Base-by-base conservation (phyloP, 2,113 vertebrate species). In the Campylorhamphus procurvoides region DNA sequence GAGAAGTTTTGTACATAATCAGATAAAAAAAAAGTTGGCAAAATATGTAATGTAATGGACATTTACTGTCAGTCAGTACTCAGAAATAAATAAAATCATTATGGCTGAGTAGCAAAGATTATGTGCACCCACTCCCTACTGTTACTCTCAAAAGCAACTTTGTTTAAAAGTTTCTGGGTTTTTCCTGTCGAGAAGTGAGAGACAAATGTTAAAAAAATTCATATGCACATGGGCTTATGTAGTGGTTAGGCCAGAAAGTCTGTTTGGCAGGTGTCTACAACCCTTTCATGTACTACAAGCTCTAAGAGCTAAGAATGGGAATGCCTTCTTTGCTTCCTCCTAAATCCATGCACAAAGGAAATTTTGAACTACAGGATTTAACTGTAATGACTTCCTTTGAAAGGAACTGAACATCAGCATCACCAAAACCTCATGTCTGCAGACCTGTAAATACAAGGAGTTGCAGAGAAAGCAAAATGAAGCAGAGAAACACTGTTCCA, bases 191-290 rank as follows among this genome's bases (percentile, higher is more conserved):
- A 46, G 25, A 88, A 62, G 14, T 27, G 22, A 71, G 53, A 80
- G 16, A 33, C 8, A 75, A 63, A 44, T 4, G 8, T 24, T 53
- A 10, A 63, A 87, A 80, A 40, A 25, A 44, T 7, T 27, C 8
- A 14, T 25, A 22, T 40, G 18, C 46, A 50, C 18, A 40, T 18
- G 35, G 6, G 13, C 5, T 46, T 5, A 6, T 14, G 47, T 46
- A 18, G 8, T 27, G 7, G 18, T 24, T 22, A 85, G 24, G 18
- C 23, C 17, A 72, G 55, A 59, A 37, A 8, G 44, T 28, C 33
- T 60, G 14, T 60, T 31, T 0, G 0, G 31, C 37, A 39, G 50
- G 14, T 0, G 0, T 19, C 62, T 80, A 22, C 46, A 71, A 12
- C 12, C 40, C 40, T 76, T 18, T n/a, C 20, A 15, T 1, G 1